Evolutionary conservation across 2,888 invertebrate genomes (phyloP).

Genomic region (Ectobius pallidus): DNA sequence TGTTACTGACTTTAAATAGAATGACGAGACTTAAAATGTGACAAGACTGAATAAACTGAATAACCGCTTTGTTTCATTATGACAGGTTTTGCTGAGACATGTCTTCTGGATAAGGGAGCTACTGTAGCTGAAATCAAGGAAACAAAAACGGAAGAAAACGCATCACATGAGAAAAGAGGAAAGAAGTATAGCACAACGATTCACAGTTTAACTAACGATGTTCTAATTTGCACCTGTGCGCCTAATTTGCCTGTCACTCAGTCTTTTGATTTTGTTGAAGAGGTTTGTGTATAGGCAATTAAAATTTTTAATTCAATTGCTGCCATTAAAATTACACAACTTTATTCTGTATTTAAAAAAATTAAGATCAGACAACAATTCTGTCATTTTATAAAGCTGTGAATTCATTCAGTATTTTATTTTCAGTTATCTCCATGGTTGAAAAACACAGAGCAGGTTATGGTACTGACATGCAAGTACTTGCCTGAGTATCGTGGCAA

Average conservation of each 20-base stretch:
- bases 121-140: slow-evolving; percentile 23
- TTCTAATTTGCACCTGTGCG: slow-evolving; percentile 28
- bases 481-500: not conserved
- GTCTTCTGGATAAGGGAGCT: slow-evolving; percentile 10
- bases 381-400: too few relatives aligned
- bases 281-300: slow-evolving; percentile 1
- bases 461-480: slow-evolving; percentile 24
- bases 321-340: too few relatives aligned
- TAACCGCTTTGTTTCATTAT: too few relatives aligned
- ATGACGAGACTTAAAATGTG: too few relatives aligned
- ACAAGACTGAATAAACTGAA: too few relatives aligned
- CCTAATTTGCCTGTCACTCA: slow-evolving; percentile 22
- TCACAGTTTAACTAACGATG: not conserved
- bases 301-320: not conserved
- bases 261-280: slow-evolving; percentile 31
- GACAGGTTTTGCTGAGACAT: slow-evolving; percentile 31
- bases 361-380: too few relatives aligned
- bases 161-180: too few relatives aligned
- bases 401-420: not conserved
- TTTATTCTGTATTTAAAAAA: too few relatives aligned
- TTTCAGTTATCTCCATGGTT: slow-evolving; percentile 23
- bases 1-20: too few relatives aligned
- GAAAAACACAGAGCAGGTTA: slow-evolving; percentile 33
- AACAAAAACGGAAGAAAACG: not conserved
- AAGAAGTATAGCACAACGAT: not conserved